Base-by-base conservation (phyloP, 2,888 invertebrate genomes). In the Cryptocephalus moraei region DNA sequence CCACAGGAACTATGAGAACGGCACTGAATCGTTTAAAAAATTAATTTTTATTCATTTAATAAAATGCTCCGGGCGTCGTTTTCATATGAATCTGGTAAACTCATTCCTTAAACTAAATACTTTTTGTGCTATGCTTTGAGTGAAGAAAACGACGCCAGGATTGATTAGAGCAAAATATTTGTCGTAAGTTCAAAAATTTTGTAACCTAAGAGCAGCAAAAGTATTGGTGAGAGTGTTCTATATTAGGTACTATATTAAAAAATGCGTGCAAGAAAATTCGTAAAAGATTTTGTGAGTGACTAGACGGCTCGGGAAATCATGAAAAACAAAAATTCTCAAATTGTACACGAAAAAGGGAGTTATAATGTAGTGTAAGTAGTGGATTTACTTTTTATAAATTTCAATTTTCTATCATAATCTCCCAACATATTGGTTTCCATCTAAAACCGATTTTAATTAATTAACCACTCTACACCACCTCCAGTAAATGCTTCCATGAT, bases 211-310 rank as follows among this genome's bases (percentile, higher is more conserved):
- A 57, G 22, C 22, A 22, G 57, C 56, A 58, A 56, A 50, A 55
- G 14, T 10, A 56, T 43, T 51, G 54, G 56, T 57, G 60, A 62
- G 49, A 59, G 63, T 64, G 65, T 65, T 65, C 64, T 55, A 60
- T 61, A 64, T 53, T 51, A 55, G 49, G 57, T 59, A 63, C 62
- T 62, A 64, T 63, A 63, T 65, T 62, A 62, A 63, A 56, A 60
- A 56, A 56, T 57, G 58, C 59, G 59, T 59, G 60, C 60, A 57
- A 53, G 42, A 54, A 43, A 56, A 57, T 58, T 59, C 59, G 59
- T 59, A 57, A 53, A 41, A 54, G 43, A 49, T 49, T 49, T 39
- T 41, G 46, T 34, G 43, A 36, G 40, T 12, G 40, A n/a, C 36
- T 32, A 42, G 32, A 42, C 42, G 12, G 33, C 10, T 31, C 1